A percentile compares a stretch with the other conserved stretches of the same genome.
phyloP scores from a whole-genome alignment of 2,113 vertebrate genomes.

The Sapajus apella region DNA sequence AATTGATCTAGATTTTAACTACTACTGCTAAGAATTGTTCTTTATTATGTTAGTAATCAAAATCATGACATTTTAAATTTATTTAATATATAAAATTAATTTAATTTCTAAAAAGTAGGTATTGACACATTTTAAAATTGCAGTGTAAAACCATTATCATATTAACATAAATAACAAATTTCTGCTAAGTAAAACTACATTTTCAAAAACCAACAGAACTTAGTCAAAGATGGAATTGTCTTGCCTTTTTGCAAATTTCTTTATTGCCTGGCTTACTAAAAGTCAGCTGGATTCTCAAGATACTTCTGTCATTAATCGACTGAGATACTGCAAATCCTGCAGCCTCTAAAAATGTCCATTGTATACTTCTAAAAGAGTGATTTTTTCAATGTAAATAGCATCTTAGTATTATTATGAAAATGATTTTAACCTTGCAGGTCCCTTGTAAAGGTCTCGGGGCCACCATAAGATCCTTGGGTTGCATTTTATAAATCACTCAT shows the following conservation, averaged over 20 bases:
- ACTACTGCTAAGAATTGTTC: neutral
- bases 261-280: neutral
- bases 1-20: neutral
- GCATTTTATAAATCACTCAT: neutral
- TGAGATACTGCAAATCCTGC: too few species aligned
- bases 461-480: fast-evolving
- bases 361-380: neutral
- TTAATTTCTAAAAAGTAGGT: neutral
- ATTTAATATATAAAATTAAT: too few species aligned
- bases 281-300: neutral
- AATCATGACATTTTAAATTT: neutral
- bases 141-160: neutral
- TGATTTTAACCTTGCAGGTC: neutral
- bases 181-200: neutral
- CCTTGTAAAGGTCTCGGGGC: neutral
- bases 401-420: neutral
- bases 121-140: neutral
- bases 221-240: neutral
- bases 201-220: neutral
- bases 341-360: neutral
- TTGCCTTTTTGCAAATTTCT: neutral
- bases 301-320: neutral
- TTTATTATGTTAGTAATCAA: neutral
- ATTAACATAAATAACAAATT: neutral
- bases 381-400: neutral